Percentiles rank a stretch among this genome's conserved stretches.
Conservation (phyloP, 2,797 vertebrate genomes). For the Thripadectes ignobilis region DNA sequence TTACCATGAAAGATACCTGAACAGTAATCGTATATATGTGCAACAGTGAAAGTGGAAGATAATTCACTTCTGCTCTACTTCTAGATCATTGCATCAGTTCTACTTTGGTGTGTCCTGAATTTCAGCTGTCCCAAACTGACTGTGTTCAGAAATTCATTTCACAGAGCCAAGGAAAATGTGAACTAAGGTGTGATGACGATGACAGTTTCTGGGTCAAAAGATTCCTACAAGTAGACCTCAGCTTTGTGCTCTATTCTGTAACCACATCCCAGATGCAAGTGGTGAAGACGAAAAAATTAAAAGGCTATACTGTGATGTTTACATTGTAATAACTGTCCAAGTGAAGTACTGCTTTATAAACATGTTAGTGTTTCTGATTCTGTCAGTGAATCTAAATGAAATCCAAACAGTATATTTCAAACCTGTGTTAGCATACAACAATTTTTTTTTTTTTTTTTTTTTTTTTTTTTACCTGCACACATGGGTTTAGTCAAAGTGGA, state of each 20-base stretch:
- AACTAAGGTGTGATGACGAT: not conserved
- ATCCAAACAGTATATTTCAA: not conserved
- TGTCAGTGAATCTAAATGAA: not conserved
- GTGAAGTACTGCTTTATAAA: not conserved
- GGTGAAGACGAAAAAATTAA: not conserved
- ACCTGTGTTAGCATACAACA: not conserved
- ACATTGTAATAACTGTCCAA: not conserved
- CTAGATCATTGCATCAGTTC: not conserved
- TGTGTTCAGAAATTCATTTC: not conserved
- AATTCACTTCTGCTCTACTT: not conserved
- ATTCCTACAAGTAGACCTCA: not conserved
- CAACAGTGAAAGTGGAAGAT: not conserved
- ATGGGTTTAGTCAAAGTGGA: not conserved
- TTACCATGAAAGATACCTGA: not conserved
- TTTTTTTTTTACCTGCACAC: not conserved
- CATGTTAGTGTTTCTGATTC: not conserved
- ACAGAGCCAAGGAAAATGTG: not conserved
- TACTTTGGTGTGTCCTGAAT: not conserved
- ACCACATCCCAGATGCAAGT: not conserved
- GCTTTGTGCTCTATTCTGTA: not conserved
- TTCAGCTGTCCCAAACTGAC: not conserved
- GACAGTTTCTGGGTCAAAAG: not conserved
- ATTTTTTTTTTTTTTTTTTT: not conserved
- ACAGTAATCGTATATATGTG: not conserved
- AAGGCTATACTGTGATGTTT: not conserved